Percentiles rank a stretch among this genome's conserved stretches.
Evolutionary conservation across 2,888 invertebrate genomes (phyloP).

Genomic region (Drosophila prostipennis): DNA sequence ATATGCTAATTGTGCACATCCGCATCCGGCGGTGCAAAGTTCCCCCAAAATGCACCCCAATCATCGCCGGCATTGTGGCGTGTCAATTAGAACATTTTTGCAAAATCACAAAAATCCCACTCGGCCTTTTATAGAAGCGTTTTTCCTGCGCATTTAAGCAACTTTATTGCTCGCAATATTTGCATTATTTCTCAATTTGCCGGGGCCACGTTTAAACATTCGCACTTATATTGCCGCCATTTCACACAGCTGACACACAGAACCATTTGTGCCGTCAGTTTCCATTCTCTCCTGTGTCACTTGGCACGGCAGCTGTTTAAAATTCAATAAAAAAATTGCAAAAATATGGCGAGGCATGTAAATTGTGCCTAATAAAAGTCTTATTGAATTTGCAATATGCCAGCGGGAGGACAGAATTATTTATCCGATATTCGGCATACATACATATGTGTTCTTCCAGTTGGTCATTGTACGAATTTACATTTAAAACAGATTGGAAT

Average conservation of each 20-base stretch:
- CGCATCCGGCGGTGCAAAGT: conserved; percentile 46
- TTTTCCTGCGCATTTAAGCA: conserved; percentile 15
- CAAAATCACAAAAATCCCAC: conserved; percentile 22
- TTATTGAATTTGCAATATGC: conserved; percentile 52
- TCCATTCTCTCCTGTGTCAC: conserved; percentile 53
- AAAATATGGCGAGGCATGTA: conserved; percentile 61
- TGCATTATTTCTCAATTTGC: conserved; percentile 78
- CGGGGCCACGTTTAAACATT: conserved; percentile 46
- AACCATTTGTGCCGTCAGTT: conserved; percentile 48
- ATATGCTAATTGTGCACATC: conserved; percentile 72
- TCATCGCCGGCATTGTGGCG: conserved; percentile 42
- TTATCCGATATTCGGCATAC: conserved; percentile 9
- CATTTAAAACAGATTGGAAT: conserved; percentile 33
- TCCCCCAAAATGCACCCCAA: not conserved
- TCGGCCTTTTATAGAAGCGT: not conserved
- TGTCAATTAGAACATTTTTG: conserved; percentile 45
- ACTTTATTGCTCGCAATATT: conserved; percentile 69
- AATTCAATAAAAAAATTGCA: conserved; percentile 70
- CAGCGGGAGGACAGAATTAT: conserved; percentile 51
- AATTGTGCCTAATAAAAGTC: conserved; percentile 73
- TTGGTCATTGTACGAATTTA: conserved; percentile 19
- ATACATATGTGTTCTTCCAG: not conserved
- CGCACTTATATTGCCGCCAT: conserved; percentile 65
- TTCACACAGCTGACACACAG: conserved; percentile 38
- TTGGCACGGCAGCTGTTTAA: conserved; percentile 72